Conservation (phyloP, 2,797 vertebrate species). For the Bradypodion pumilum region DNA sequence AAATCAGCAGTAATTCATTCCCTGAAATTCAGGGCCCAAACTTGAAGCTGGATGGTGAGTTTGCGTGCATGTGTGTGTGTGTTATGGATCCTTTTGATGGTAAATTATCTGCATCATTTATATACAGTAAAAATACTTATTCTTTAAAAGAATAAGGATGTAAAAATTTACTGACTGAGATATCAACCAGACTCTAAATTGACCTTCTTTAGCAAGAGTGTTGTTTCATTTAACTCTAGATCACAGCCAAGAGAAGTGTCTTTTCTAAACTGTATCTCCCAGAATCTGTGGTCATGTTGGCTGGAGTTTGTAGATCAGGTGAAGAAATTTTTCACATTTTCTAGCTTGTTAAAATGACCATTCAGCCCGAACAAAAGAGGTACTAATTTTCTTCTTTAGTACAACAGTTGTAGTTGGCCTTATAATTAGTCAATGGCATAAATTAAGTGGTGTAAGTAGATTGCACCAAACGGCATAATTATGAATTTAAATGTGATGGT, state of each 20-base stretch:
- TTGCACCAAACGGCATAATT: fast-evolving
- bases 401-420: not conserved
- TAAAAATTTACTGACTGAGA: no score
- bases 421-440: not conserved
- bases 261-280: no score
- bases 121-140: not conserved
- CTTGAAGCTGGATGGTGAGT: no score
- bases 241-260: no score
- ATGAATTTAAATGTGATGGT: slow-evolving; percentile 22
- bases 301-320: no score
- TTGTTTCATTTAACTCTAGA: not conserved
- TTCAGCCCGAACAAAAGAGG: not conserved
- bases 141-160: not conserved
- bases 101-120: no score
- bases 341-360: not conserved
- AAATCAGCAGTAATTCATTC: no score
- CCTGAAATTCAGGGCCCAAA: no score
- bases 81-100: no score
- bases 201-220: not conserved
- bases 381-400: not conserved
- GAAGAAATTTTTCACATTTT: not conserved
- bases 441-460: slow-evolving; percentile 16
- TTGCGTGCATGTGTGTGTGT: no score
- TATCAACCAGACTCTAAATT: not conserved
- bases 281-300: no score